phyloP scores from a whole-genome alignment of 2,797 vertebrate species.

The Muscicapa comitata region DNA sequence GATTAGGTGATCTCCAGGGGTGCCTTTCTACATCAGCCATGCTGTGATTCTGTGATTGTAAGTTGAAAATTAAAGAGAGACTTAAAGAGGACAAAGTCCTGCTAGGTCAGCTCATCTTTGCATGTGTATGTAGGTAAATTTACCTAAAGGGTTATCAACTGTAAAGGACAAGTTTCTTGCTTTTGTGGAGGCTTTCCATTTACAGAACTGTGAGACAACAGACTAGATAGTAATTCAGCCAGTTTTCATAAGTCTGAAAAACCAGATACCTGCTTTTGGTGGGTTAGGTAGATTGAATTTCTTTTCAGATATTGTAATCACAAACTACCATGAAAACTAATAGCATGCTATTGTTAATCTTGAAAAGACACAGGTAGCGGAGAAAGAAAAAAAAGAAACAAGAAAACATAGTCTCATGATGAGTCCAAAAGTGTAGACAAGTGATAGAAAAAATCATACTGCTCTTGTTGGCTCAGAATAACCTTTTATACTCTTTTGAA shows the following conservation, averaged over 20 bases:
- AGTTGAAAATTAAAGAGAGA: background rate
- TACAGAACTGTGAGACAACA: background rate
- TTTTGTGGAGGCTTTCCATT: background rate
- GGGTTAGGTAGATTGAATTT: background rate
- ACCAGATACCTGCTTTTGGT: background rate
- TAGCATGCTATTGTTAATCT: background rate
- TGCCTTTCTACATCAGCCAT: background rate
- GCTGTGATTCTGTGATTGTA: background rate
- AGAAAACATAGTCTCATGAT: background rate
- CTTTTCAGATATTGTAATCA: background rate
- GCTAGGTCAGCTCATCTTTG: background rate
- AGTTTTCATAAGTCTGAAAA: background rate
- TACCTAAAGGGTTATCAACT: background rate
- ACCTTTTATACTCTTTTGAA: background rate
- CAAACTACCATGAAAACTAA: background rate
- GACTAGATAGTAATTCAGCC: background rate
- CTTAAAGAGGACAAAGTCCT: background rate
- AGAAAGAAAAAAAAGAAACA: background rate
- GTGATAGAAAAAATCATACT: background rate
- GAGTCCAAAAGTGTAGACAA: background rate
- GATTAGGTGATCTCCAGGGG: background rate
- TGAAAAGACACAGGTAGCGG: background rate
- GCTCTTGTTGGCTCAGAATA: background rate
- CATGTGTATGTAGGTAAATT: background rate
- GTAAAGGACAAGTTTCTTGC: background rate